These are phyloP conservation scores for Gulo gulo DNA, from an alignment of 2,113 vertebrate genomes.

Conservation along the genomic window DNA sequence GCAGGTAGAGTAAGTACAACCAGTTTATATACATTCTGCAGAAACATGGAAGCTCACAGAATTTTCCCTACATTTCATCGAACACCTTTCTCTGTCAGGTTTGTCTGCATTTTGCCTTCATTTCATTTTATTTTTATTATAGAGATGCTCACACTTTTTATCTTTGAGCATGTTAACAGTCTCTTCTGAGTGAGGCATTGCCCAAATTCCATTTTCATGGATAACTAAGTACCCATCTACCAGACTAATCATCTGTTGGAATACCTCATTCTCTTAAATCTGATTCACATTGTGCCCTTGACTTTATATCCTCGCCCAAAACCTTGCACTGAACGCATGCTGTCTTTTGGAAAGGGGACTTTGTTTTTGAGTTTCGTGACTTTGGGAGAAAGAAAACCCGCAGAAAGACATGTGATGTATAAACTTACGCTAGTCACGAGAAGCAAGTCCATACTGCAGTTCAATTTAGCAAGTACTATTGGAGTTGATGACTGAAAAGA, in stretches of 20 bases:
- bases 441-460: neutral
- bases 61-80: neutral
- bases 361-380: neutral
- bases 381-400: neutral
- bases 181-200: neutral
- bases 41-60: neutral
- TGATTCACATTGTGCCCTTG: neutral
- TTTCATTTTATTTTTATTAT: slow-evolving; percentile 12
- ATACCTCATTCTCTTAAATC: neutral
- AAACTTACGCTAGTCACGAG: neutral
- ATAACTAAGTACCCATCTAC: neutral
- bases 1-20: neutral
- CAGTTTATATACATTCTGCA: neutral
- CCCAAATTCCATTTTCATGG: slow-evolving; percentile 32
- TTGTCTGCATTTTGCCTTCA: neutral
- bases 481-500: neutral
- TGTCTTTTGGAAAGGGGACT: neutral
- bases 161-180: neutral
- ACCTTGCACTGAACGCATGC: neutral
- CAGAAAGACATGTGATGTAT: neutral
- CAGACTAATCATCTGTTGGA: neutral
- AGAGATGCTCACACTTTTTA: neutral
- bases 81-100: neutral
- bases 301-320: neutral
- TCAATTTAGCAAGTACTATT: neutral